Evolutionary conservation across 1,140 invertebrate species (phyloP).

Genomic region (Venustaconcha ellipsiformis): DNA sequence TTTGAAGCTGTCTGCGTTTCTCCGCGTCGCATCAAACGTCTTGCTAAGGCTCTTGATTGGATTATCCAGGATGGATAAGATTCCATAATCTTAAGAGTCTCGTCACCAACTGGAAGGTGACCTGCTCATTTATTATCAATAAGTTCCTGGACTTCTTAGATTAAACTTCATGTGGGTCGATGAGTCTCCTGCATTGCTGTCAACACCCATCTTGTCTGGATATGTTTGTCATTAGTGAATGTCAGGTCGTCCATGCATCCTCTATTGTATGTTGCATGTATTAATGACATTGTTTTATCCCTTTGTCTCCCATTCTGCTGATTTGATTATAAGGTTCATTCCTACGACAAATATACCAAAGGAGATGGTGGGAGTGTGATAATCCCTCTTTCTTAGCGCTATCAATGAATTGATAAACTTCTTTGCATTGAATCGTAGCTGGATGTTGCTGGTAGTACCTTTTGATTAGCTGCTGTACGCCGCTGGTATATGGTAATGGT

Average conservation of each 20-base stretch:
- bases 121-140: neutral
- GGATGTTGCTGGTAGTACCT: slow-evolving; percentile 19
- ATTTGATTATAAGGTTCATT: neutral
- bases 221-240: neutral
- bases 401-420: slow-evolving; percentile 23
- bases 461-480: slow-evolving; percentile 1
- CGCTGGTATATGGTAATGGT: slow-evolving; percentile 21
- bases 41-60: slow-evolving; percentile 5
- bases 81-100: neutral
- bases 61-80: neutral
- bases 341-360: neutral
- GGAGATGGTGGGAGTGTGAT: neutral
- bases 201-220: slow-evolving; percentile 7
- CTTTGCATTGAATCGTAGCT: slow-evolving; percentile 7
- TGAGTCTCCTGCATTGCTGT: neutral
- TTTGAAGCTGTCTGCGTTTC: neutral
- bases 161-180: neutral
- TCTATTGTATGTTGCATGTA: neutral
- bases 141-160: neutral
- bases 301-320: neutral
- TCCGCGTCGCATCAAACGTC: neutral
- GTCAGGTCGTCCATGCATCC: neutral
- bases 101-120: neutral
- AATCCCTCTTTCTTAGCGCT: slow-evolving; percentile 3
- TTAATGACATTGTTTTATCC: neutral